phyloP scores from a whole-genome alignment of 1,140 invertebrate species.

The Scaptomyza pallida region DNA sequence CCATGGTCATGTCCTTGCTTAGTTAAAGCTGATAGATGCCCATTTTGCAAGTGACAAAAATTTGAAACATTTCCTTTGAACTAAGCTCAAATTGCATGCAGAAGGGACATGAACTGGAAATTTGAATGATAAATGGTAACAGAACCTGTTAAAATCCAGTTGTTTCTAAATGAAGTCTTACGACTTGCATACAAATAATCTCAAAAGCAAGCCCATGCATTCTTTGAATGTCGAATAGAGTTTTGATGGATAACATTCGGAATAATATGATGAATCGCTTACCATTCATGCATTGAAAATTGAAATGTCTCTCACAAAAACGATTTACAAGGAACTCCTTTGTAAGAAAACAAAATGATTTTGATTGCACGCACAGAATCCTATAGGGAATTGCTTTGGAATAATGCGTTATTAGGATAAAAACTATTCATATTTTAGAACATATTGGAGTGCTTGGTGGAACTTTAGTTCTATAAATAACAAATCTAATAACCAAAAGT shows the following conservation, averaged over 20 bases:
- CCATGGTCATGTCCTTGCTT: constrained; percentile 23
- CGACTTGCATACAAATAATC: background rate
- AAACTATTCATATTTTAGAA: too few species aligned
- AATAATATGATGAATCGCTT: constrained; percentile 39
- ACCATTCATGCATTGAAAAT: constrained; percentile 26
- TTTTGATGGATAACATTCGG: constrained; percentile 45
- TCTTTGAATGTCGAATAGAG: constrained; percentile 23
- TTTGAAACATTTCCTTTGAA: constrained; percentile 14
- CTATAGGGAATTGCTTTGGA: background rate
- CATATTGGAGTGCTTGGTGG: too few species aligned
- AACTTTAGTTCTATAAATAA: background rate
- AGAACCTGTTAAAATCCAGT: constrained; percentile 17
- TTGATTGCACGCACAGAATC: constrained; percentile 1
- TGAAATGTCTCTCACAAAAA: constrained; percentile 23
- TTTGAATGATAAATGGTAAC: constrained; percentile 37
- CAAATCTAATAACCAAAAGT: too few species aligned
- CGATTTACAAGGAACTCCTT: constrained; percentile 15
- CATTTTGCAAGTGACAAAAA: constrained; percentile 2
- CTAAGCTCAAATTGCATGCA: constrained; percentile 5
- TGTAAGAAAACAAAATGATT: constrained; percentile 5
- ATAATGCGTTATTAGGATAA: too few species aligned
- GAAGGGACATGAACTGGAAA: background rate
- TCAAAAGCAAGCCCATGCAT: background rate
- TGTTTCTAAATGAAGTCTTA: constrained; percentile 3
- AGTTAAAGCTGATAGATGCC: constrained; percentile 20